A percentile compares a stretch with the other conserved stretches of the same genome.
Conservation (phyloP, 30 jellyfish, hydroid and myxozoan species). For the Pelagia noctiluca region DNA sequence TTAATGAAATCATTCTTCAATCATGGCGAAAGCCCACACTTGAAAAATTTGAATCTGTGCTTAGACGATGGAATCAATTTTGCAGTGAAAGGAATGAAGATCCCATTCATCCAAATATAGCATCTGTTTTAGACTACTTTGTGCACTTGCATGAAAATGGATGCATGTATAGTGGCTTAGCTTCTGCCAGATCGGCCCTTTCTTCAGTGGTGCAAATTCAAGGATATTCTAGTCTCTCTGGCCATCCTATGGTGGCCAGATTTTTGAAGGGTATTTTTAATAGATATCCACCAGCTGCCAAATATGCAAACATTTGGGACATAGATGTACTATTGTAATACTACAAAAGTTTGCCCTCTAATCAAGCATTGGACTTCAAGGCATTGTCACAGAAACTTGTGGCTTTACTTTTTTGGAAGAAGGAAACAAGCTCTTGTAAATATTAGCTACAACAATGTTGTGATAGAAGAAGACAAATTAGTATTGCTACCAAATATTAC, state of each 20-base stretch:
- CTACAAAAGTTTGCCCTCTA: conserved; percentile 2
- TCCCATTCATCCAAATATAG: conserved; percentile 3
- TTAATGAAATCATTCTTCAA: not conserved
- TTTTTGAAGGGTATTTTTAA: conserved; percentile 51
- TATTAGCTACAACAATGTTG: not conserved
- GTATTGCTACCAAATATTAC: not conserved
- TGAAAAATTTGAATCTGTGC: not conserved
- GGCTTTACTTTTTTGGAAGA: conserved; percentile 4
- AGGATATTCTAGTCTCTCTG: conserved; percentile 28
- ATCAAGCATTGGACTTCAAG: conserved; percentile 10
- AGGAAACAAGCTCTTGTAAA: conserved; percentile 13
- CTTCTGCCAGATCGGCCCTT: conserved; percentile 45
- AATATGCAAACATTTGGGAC: conserved; percentile 47
- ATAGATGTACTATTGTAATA: conserved; percentile 12
- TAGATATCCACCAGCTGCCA: conserved; percentile 31
- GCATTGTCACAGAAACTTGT: conserved; percentile 15
- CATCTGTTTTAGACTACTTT: not conserved
- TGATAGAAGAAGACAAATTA: conserved; percentile 1
- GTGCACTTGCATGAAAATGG: conserved; percentile 2
- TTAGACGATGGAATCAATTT: not conserved
- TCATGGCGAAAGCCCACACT: not conserved
- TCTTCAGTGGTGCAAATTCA: conserved; percentile 11
- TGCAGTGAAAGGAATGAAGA: not conserved
- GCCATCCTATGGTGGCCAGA: conserved; percentile 32
- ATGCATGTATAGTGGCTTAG: conserved; percentile 19